phyloP scores from a whole-genome alignment of 2,888 invertebrate genomes.

The Ophion costatus region DNA sequence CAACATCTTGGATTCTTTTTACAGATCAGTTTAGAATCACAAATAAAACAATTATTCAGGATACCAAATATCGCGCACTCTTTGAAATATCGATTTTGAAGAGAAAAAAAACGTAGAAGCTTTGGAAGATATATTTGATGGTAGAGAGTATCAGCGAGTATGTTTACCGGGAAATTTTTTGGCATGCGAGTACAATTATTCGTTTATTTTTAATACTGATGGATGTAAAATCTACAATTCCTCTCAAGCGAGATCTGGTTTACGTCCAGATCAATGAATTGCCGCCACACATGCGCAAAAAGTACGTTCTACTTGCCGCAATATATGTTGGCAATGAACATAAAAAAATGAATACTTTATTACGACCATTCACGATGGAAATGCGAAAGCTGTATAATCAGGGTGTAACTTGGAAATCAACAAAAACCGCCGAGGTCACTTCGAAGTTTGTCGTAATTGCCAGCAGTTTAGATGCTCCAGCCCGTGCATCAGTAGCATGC shows the following conservation, averaged over 20 bases:
- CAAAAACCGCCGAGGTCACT: neutral
- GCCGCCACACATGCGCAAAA: slow-evolving; percentile 43
- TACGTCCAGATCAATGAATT: slow-evolving; percentile 35
- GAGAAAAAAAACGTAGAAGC: slow-evolving; percentile 38
- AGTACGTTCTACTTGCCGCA: slow-evolving; percentile 29
- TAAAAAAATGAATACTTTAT: slow-evolving; percentile 13
- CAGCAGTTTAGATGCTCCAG: slow-evolving; percentile 58
- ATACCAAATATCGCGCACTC: neutral
- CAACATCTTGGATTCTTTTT: neutral
- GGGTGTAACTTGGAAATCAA: slow-evolving; percentile 22
- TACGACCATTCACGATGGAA: slow-evolving; percentile 10
- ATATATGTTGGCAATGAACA: slow-evolving; percentile 44
- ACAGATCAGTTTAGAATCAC: neutral
- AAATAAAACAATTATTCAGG: neutral
- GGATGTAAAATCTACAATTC: slow-evolving; percentile 38
- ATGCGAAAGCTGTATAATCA: neutral
- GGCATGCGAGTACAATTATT: slow-evolving; percentile 22
- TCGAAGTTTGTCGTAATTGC: slow-evolving; percentile 57
- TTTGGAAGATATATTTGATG: slow-evolving; percentile 44
- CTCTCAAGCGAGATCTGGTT: slow-evolving; percentile 44
- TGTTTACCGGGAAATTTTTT: slow-evolving; percentile 40
- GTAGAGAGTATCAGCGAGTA: neutral
- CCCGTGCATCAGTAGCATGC: slow-evolving; percentile 58
- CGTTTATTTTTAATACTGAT: slow-evolving; percentile 32
- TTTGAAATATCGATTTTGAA: slow-evolving; percentile 47